Evolutionary conservation across 2,797 vertebrate genomes (phyloP), one percentile per base, ranked within the genome.

Genomic region (Galaxias olidus): DNA sequence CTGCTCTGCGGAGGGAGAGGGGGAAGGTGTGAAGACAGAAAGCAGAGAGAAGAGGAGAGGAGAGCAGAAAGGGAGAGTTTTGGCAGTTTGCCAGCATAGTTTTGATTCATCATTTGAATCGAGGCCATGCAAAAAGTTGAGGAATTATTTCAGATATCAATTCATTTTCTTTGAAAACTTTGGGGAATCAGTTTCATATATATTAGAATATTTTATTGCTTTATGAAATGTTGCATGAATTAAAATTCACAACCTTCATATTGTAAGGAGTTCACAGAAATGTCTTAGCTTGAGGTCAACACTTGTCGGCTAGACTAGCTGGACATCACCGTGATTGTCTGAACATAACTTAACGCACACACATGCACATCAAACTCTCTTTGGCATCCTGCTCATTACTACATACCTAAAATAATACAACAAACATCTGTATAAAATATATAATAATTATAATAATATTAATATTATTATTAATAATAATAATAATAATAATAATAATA

Each of bases 401-500:
- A 84, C 73, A 69, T 86, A 86, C 79, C 81, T 87, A 86, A 87
- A 86, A 90, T 76, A 94, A 93, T 76, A 93, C 93, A 91, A 96
- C 89, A 93, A 92, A 95, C 91, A 94, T 95, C 84, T 94, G 94
- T 93, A 94, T 86, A 94, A 96, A 95, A 96, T 96, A 96, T 96
- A 96, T 95, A 95, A 76, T 72, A 76, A 77, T 73, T 77, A 73
- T 73, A 54, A 54, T 72, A 80, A 77, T 87, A n/a, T n/a, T n/a
- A n/a, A n/a, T n/a, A n/a, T n/a, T n/a, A n/a, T n/a, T n/a, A n/a
- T n/a, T 95, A 95, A 76, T 72, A 76, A 77, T 73, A 78, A 73
- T 73, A 54, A 54, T 72, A 80, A 77, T 87, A n/a, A 96, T 95
- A 95, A 76, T 72, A 76, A 77, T 73, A 78, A 73, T 73, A 54